Evolutionary conservation across 2,113 vertebrate species (phyloP).

Genomic region (Phalacrocorax pelagicus): DNA sequence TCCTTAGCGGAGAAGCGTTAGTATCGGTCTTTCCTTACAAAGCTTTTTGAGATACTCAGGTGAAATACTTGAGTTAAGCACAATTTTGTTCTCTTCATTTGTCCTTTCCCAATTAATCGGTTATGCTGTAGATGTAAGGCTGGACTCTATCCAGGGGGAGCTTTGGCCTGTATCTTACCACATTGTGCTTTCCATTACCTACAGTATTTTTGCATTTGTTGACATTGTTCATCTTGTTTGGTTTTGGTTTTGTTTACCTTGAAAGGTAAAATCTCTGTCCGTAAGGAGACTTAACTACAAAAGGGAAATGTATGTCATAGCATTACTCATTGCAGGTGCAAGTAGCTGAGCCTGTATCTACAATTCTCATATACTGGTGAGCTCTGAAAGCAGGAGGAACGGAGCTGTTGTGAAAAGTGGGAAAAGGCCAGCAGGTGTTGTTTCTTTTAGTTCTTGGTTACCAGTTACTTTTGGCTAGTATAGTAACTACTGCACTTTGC

Average conservation of each 20-base stretch:
- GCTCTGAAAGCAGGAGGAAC: neutral
- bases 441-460: neutral
- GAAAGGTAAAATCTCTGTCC: neutral
- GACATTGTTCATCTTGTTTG: neutral
- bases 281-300: neutral
- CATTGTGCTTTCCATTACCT: neutral
- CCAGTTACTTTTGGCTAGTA: neutral
- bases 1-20: neutral
- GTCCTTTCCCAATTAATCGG: neutral
- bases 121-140: neutral
- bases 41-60: neutral
- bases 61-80: neutral
- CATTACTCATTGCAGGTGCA: neutral
- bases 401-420: neutral
- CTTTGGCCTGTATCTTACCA: neutral
- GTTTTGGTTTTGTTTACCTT: neutral
- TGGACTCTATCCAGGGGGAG: neutral
- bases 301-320: neutral
- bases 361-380: fast-evolving
- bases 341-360: neutral
- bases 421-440: neutral
- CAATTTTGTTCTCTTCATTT: neutral
- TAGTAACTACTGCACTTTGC: neutral
- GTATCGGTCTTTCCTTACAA: neutral
- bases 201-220: neutral